These are phyloP conservation scores for Vimba vimba DNA, from an alignment of 2,113 vertebrate species.

Conservation along the genomic window DNA sequence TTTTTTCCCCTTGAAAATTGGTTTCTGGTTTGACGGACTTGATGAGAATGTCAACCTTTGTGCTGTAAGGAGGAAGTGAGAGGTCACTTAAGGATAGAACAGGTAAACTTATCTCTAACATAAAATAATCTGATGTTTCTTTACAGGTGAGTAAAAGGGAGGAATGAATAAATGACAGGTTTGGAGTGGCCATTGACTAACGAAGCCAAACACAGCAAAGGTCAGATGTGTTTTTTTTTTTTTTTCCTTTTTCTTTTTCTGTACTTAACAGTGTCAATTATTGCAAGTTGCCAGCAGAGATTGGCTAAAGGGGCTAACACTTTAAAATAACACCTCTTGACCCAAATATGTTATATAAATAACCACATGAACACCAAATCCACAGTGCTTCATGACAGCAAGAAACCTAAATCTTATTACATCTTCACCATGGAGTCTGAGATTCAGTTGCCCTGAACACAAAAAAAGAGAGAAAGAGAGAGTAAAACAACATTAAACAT, in stretches of 20 bases:
- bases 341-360: slow-evolving; percentile 75
- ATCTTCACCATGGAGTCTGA: slow-evolving; percentile 65
- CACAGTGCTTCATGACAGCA: slow-evolving; percentile 52
- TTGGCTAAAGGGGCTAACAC: slow-evolving; percentile 69
- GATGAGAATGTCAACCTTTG: slow-evolving; percentile 67
- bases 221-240: background rate
- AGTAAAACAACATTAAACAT: background rate
- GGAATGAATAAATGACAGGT: background rate
- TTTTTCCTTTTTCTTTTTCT: background rate
- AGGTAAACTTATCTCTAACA: background rate
- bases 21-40: slow-evolving; percentile 63
- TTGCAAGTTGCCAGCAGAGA: slow-evolving; percentile 62
- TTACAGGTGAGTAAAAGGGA: background rate
- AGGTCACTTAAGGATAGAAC: background rate
- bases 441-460: slow-evolving; percentile 58
- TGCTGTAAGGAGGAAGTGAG: slow-evolving; percentile 48
- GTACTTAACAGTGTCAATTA: slow-evolving; percentile 63
- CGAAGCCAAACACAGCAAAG: slow-evolving; percentile 32
- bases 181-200: background rate
- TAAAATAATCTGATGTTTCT: background rate
- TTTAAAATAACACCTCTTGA: slow-evolving; percentile 78
- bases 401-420: slow-evolving; percentile 68
- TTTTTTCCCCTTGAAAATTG: slow-evolving; percentile 59
- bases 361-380: slow-evolving; percentile 69
- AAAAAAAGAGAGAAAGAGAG: slow-evolving; percentile 21